Conservation (phyloP, 2,113 vertebrate genomes). For the Hymenochirus boettgeri region DNA sequence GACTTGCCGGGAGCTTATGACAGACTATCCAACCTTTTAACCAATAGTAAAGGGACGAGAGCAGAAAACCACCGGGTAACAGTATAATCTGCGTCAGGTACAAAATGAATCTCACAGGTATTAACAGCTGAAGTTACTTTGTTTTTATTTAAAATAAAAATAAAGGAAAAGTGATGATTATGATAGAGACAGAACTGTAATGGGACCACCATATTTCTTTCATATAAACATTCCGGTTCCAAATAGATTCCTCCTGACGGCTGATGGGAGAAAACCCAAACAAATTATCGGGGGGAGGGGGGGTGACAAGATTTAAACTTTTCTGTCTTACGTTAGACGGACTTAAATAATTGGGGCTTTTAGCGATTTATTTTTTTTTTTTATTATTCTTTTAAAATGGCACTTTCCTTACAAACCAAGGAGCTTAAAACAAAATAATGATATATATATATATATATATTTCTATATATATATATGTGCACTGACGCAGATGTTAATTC, state of each 20-base stretch:
- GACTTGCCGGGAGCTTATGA: too few relatives aligned
- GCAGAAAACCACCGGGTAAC: too few relatives aligned
- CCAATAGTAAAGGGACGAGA: too few relatives aligned
- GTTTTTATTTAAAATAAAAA: conserved; percentile 37
- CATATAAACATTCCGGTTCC: conserved; percentile 18
- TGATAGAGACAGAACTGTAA: conserved; percentile 35
- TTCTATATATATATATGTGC: conserved; percentile 41
- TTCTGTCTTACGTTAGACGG: conserved; percentile 18
- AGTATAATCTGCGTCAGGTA: too few relatives aligned
- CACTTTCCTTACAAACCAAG: conserved; percentile 39
- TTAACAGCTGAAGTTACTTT: conserved; percentile 1
- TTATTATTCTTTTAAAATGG: conserved; percentile 31
- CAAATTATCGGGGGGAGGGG: background rate
- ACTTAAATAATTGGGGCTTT: conserved; percentile 20
- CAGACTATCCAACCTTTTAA: too few relatives aligned
- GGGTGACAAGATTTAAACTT: background rate
- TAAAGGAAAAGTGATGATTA: conserved; percentile 20
- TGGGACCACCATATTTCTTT: background rate
- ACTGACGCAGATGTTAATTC: conserved; percentile 42
- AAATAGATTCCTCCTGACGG: conserved; percentile 5
- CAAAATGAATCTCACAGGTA: too few relatives aligned
- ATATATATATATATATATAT: conserved; percentile 37
- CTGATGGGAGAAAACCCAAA: conserved; percentile 2
- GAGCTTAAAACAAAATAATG: conserved; percentile 36
- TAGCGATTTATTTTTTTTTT: conserved; percentile 18